phyloP scores from a whole-genome alignment of 2,888 invertebrate genomes.

The Girardia tigrina region DNA sequence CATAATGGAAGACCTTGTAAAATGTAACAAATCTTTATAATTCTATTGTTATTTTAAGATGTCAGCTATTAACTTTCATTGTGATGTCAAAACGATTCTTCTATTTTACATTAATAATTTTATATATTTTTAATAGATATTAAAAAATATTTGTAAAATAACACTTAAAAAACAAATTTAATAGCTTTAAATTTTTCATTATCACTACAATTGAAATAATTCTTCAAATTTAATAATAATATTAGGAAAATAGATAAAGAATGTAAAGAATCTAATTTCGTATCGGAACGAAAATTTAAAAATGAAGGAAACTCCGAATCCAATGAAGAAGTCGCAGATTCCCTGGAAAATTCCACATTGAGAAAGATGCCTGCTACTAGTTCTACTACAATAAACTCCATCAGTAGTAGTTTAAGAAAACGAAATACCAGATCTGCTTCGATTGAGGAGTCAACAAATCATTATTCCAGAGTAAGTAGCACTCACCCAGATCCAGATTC shows the following conservation, averaged over 20 bases:
- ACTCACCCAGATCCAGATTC: conserved; percentile 2
- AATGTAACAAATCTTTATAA: too few species aligned
- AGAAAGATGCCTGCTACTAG: neutral
- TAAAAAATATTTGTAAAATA: too few species aligned
- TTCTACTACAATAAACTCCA: neutral
- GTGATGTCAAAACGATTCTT: too few species aligned
- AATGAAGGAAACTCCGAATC: neutral
- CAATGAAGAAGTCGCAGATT: neutral
- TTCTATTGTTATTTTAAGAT: too few species aligned
- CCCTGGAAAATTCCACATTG: neutral
- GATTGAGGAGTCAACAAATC: neutral
- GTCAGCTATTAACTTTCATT: too few species aligned
- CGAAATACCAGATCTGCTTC: neutral
- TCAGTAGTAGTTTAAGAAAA: conserved; percentile 8
- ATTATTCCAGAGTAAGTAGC: neutral
- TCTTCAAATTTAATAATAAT: neutral
- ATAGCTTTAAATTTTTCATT: too few species aligned
- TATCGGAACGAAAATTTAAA: neutral
- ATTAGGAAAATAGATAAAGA: neutral
- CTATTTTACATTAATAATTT: too few species aligned
- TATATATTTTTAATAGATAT: too few species aligned
- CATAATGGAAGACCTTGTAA: too few species aligned
- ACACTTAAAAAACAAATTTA: too few species aligned
- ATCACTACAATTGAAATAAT: too few species aligned
- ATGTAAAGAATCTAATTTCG: neutral